Conservation (phyloP, 2,113 vertebrate species). For the Numenius arquata region DNA sequence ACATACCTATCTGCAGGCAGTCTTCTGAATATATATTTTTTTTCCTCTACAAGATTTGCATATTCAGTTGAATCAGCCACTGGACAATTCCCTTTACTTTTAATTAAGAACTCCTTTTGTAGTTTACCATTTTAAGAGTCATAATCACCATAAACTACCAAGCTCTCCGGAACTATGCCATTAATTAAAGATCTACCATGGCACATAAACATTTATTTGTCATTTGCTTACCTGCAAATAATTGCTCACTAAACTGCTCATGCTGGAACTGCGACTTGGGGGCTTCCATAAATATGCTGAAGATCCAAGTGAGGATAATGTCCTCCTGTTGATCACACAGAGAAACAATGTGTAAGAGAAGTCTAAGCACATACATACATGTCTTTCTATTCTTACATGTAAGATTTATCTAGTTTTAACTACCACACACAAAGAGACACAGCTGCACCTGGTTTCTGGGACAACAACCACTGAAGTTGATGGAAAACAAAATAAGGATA, state of each 20-base stretch:
- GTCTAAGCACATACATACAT: background rate
- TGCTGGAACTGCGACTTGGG: slow-evolving; percentile 92
- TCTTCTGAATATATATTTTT: background rate
- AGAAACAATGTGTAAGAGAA: background rate
- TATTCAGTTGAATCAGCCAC: background rate
- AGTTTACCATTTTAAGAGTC: background rate
- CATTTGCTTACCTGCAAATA: slow-evolving; percentile 83
- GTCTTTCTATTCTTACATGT: background rate
- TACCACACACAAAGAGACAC: background rate
- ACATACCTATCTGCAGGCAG: background rate
- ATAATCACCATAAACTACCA: background rate
- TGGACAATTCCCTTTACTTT: background rate
- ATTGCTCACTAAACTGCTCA: slow-evolving; percentile 90
- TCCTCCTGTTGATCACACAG: slow-evolving; percentile 78
- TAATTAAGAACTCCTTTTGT: background rate
- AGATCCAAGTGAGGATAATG: slow-evolving; percentile 75
- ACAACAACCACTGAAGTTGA: background rate
- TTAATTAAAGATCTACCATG: background rate
- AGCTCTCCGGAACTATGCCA: background rate
- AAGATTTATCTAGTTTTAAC: background rate
- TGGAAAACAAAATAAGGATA: background rate
- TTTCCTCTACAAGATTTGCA: background rate
- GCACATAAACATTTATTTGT: background rate
- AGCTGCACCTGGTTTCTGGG: background rate
- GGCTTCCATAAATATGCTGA: slow-evolving; percentile 84